A percentile compares a stretch with the other conserved stretches of the same genome.
Conservation (phyloP, 2,113 vertebrate genomes). For the Oncorhynchus masou region DNA sequence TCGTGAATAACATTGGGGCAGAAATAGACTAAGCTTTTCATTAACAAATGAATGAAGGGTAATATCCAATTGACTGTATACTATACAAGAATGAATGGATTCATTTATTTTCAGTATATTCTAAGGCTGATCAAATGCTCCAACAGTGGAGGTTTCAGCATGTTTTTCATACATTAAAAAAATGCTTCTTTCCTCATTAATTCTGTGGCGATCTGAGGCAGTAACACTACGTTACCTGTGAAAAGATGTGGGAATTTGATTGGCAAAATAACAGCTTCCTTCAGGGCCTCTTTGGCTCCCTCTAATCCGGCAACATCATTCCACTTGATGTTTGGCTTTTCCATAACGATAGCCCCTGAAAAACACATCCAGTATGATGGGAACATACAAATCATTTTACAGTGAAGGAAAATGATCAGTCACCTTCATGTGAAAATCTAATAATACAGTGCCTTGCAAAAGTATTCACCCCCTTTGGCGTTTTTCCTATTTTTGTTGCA, state of each 20-base stretch:
- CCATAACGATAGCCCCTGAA: conserved; percentile 85
- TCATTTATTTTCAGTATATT: too few relatives aligned
- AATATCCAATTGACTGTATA: too few relatives aligned
- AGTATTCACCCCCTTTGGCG: too few relatives aligned
- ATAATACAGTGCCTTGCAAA: neutral
- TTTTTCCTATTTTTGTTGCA: too few relatives aligned
- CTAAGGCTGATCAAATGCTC: too few relatives aligned
- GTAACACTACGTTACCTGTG: conserved; percentile 76
- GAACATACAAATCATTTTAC: neutral
- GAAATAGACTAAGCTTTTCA: too few relatives aligned
- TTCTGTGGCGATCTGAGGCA: neutral
- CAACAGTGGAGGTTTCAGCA: neutral
- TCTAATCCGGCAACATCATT: conserved; percentile 93
- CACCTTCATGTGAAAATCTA: neutral
- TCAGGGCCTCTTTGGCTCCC: conserved; percentile 95
- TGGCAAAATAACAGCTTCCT: conserved; percentile 97
- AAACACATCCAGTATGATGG: neutral
- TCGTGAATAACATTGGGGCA: neutral
- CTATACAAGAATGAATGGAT: too few relatives aligned
- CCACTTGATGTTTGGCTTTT: conserved; percentile 95
- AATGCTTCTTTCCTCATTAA: neutral
- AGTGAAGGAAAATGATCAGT: too few relatives aligned
- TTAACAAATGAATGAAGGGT: too few relatives aligned
- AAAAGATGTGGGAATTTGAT: conserved; percentile 99
- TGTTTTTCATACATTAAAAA: neutral